Conservation (phyloP, 2,113 vertebrate species). For the Spermophilus dauricus region DNA sequence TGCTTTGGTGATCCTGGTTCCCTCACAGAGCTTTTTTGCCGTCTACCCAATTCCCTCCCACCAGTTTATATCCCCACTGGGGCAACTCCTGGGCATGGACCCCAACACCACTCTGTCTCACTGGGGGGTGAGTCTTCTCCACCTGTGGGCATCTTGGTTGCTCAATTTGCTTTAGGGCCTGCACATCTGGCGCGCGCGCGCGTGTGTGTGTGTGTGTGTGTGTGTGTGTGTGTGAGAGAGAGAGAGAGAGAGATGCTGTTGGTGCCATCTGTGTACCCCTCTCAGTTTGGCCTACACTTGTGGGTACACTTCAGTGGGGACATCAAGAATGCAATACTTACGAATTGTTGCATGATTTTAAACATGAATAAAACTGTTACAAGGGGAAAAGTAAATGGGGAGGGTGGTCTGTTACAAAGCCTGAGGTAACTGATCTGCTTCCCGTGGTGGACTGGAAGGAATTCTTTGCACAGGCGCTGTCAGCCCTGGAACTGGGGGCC, state of each 20-base stretch:
- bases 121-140: background rate
- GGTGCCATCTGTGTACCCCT: background rate
- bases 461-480: background rate
- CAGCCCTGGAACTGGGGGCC: background rate
- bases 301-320: slow-evolving; percentile 47
- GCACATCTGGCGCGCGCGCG: background rate
- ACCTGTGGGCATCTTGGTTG: background rate
- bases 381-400: slow-evolving; percentile 41
- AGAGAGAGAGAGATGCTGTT: background rate
- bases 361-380: slow-evolving; percentile 84
- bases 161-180: slow-evolving; percentile 4
- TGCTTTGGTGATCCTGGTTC: background rate
- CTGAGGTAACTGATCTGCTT: background rate
- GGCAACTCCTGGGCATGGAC: background rate
- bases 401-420: background rate
- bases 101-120: background rate
- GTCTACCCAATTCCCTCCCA: background rate
- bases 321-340: slow-evolving; percentile 76
- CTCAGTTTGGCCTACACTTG: background rate
- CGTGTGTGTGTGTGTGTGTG: background rate
- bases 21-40: background rate
- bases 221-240: background rate
- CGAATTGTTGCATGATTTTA: slow-evolving; percentile 84
- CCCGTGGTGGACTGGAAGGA: background rate
- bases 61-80: background rate